Base-by-base conservation (phyloP, 2,888 invertebrate species). In the Limenitis camilla region DNA sequence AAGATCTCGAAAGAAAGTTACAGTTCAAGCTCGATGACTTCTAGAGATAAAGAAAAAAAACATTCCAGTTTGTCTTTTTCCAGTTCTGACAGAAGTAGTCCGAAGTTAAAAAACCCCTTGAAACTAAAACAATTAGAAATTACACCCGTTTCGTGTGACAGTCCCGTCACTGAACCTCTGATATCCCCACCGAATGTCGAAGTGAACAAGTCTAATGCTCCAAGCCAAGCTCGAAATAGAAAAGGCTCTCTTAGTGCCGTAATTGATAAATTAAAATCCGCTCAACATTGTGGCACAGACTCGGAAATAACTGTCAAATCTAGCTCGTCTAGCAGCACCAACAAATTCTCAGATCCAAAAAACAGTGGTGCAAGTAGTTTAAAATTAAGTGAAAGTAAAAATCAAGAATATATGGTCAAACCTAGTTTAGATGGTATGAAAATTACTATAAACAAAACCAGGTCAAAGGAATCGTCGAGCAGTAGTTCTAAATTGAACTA, bases 341-440 rank as follows among this genome's bases (percentile, higher is more conserved):
- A 69, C 55, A 86, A 83, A 66, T 81, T 88, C 54, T 81, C 88
- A 4, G 89, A 90, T 70, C 78, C 88, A 61, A 81, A 87, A 75
- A 76, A 76, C 64, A 81, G 76, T 62, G 70, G 71, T 45, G 72
- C 72, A 60, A 82, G 79, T 61, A 81, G 78, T 59, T 69, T 78
- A 60, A 80, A 83, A 69, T 55, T 76, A 30, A 76, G 67, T 55
- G 81, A 87, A 59, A 88, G 81, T 53, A 93, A 93, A 79, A 93
- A 93, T 70, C 92, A 93, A 30, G 95, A 95, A 68, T 96, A 96
- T 67, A 95, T 95, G 92, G 94, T 96, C 0, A 96, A 96, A 70
- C 93, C 94, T 11, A 95, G 95, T 70, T 92, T 92, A 10, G 96
- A 96, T 64, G 96, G 96, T 4, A 94, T 97, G 85, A 97, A 96